phyloP scores from a whole-genome alignment of 2,888 invertebrate genomes.

The Physocephala rufipes region DNA sequence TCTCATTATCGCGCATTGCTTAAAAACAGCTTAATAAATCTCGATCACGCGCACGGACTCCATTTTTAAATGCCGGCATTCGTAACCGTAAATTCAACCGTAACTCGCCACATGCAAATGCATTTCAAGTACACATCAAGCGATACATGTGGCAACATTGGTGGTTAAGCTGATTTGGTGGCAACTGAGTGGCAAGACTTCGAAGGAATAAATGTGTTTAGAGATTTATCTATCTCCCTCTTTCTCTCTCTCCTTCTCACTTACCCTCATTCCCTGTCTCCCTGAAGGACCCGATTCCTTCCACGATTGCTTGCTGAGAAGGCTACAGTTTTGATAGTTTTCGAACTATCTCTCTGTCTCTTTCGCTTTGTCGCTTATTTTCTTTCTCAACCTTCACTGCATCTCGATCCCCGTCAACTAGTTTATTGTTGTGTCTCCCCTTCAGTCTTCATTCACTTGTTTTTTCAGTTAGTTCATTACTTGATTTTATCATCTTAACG shows the following conservation, averaged over 20 bases:
- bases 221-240: not conserved
- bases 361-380: too few species aligned
- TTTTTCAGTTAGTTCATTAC: not conserved
- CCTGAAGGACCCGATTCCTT: not conserved
- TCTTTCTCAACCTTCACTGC: too few species aligned
- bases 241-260: too few species aligned
- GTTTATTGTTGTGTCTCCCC: not conserved
- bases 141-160: slow-evolving; percentile 14
- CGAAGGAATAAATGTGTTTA: not conserved
- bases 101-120: slow-evolving; percentile 31
- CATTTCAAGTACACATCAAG: slow-evolving; percentile 34
- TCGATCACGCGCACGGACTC: slow-evolving; percentile 20
- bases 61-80: slow-evolving; percentile 27
- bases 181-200: not conserved
- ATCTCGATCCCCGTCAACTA: not conserved
- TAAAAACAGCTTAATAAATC: slow-evolving; percentile 16
- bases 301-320: too few species aligned
- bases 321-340: too few species aligned
- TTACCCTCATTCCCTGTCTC: not conserved
- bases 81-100: slow-evolving; percentile 29
- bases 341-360: too few species aligned
- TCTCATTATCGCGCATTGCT: slow-evolving; percentile 49
- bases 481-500: slow-evolving; percentile 21
- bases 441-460: slow-evolving; percentile 5
- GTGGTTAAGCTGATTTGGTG: not conserved